Percentiles rank a stretch among this genome's conserved stretches.
These are phyloP conservation scores for Pristionchus fissidentatus DNA, from an alignment of 2,888 invertebrate species.

Conservation along the genomic window DNA sequence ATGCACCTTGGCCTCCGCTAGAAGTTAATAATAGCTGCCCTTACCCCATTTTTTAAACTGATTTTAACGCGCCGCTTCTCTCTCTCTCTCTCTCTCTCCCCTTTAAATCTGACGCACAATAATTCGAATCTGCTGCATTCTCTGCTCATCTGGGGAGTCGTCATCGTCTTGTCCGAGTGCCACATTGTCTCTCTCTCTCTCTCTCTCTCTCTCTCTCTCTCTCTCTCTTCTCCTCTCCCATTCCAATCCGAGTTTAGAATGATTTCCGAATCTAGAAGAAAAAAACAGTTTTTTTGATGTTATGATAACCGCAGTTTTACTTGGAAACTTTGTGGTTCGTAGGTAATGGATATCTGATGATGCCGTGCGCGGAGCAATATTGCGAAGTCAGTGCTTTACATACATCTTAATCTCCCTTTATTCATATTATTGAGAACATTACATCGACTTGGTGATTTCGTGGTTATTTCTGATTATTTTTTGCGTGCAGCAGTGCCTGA, in stretches of 20 bases:
- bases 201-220: not conserved
- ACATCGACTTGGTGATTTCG: no score
- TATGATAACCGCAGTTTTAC: no score
- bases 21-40: not conserved
- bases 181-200: not conserved
- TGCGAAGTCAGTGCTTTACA: no score
- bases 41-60: not conserved
- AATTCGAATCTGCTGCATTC: not conserved
- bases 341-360: no score
- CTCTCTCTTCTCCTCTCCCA: conserved; percentile 8
- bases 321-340: no score
- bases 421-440: not conserved
- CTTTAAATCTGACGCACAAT: not conserved
- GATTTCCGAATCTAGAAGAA: no score
- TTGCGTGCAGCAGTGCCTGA: no score
- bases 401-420: not conserved
- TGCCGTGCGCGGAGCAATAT: no score
- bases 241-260: no score
- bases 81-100: not conserved
- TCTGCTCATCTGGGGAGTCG: not conserved
- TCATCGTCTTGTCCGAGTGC: not conserved
- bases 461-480: no score
- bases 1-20: no score
- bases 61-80: not conserved
- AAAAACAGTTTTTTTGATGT: no score